These are phyloP conservation scores for Eleginops maclovinus DNA, from an alignment of 2,113 vertebrate species.

Conservation along the genomic window DNA sequence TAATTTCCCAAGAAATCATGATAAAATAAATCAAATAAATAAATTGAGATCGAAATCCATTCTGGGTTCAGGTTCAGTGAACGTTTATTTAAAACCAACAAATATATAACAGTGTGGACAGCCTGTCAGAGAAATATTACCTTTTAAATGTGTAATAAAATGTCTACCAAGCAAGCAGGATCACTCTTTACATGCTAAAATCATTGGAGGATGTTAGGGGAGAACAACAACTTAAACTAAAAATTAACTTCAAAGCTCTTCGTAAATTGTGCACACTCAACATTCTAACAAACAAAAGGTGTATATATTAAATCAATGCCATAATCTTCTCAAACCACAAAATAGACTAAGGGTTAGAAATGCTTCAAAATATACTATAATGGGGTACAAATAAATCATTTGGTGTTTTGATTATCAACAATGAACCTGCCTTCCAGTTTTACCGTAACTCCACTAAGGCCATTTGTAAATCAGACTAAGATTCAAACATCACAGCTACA, in stretches of 20 bases:
- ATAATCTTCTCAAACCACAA: slow-evolving; percentile 66
- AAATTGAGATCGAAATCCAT: not conserved
- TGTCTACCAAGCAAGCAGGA: slow-evolving; percentile 74
- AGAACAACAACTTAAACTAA: slow-evolving; percentile 59
- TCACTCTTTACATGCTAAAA: slow-evolving; percentile 58
- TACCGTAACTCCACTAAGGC: not conserved
- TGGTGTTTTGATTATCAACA: slow-evolving; percentile 65
- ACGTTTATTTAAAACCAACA: slow-evolving; percentile 84
- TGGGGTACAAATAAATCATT: slow-evolving; percentile 67
- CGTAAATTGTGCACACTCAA: slow-evolving; percentile 66
- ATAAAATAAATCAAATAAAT: slow-evolving; percentile 24
- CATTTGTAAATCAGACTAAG: slow-evolving; percentile 24
- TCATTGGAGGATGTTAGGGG: slow-evolving; percentile 60
- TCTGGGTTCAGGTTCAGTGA: slow-evolving; percentile 58
- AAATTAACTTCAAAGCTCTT: slow-evolving; percentile 62
- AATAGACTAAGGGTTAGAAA: slow-evolving; percentile 66
- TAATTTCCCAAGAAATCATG: not conserved
- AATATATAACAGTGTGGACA: slow-evolving; percentile 76
- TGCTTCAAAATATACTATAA: slow-evolving; percentile 57
- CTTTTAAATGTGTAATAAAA: slow-evolving; percentile 67
- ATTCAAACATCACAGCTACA: slow-evolving; percentile 22
- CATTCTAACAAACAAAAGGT: slow-evolving; percentile 62
- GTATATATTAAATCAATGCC: slow-evolving; percentile 80
- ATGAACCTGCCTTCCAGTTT: slow-evolving; percentile 71
- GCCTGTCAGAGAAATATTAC: slow-evolving; percentile 64